Base-by-base conservation (phyloP, 1,140 invertebrate genomes). In the Conus betulinus region DNA sequence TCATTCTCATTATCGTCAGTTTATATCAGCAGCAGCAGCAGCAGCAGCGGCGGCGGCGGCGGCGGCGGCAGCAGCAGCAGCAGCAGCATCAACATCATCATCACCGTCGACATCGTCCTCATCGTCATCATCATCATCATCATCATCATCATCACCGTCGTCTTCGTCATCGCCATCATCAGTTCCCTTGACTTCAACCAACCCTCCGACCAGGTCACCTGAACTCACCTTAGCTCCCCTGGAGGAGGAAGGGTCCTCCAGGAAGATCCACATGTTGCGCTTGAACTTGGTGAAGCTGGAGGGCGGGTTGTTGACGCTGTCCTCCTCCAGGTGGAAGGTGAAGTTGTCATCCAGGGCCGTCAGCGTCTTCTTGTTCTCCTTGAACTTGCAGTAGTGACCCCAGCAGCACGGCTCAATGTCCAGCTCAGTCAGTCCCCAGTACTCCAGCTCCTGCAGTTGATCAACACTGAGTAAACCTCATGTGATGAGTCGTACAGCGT, bases 391-490 rank as follows among this genome's bases (percentile, higher is more conserved):
- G 91, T 94, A 95, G 79, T 93, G 91, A 52, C 93, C 93, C 95
- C 95, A 95, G 82, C 95, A 95, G 88, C 95, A 95, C 11, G 95
- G 93, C 84, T 95, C 94, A 7, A 95, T 95, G 81, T 88, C 87
- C 10, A 92, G 84, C 87, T 95, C 94, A 13, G 93, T 93, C 20
- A 95, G 90, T 23, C 94, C 94, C 95, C 95, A 95, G 87, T 90
- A 95, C 13, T 94, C 92, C 13, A 95, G 90, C 84, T 95, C 95
- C 94, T 94, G 60, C 17, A 91, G 88, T 39, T 39, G 39, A 39
- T 39, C 39, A 39, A 39, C 39, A 25, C 25, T 76, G 51, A 20
- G 67, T 78, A 1, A 76, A 15, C 17, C 15, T 78, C 67, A n/a
- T 15, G 13, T 87, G 67, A 76, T 5, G 63, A 5, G 10, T 8